Conservation (phyloP, 2,888 invertebrate genomes). For the Chymomyza procnemis region DNA sequence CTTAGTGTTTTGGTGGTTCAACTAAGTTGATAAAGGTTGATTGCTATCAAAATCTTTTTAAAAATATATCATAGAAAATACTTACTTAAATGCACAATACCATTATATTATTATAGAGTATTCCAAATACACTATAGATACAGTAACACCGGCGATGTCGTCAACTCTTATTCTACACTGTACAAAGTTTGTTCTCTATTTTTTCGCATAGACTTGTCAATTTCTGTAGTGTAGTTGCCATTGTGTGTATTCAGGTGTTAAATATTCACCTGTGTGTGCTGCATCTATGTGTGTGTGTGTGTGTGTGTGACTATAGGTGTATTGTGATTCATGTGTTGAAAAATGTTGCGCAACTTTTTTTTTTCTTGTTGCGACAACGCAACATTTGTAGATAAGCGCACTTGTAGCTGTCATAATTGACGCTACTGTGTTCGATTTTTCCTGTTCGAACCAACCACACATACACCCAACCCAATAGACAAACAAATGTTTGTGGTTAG, state of each 20-base stretch:
- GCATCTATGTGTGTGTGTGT: too few relatives aligned
- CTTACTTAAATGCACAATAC: too few relatives aligned
- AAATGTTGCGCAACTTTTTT: slow-evolving; percentile 43
- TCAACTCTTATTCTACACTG: background rate
- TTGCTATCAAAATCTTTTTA: too few relatives aligned
- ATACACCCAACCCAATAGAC: slow-evolving; percentile 1
- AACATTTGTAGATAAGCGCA: slow-evolving; percentile 45
- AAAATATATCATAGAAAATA: too few relatives aligned
- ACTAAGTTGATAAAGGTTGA: too few relatives aligned
- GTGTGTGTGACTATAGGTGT: too few relatives aligned
- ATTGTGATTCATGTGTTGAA: background rate
- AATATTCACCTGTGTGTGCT: background rate
- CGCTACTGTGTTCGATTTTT: background rate
- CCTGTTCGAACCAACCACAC: slow-evolving; percentile 10
- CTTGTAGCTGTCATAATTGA: slow-evolving; percentile 30
- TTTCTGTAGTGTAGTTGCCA: background rate
- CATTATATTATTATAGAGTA: too few relatives aligned
- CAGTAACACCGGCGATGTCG: background rate
- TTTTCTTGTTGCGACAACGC: slow-evolving; percentile 10
- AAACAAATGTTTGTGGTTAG: slow-evolving; percentile 13
- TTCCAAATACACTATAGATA: background rate
- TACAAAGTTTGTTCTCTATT: background rate
- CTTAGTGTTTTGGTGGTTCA: too few relatives aligned
- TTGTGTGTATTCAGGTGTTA: background rate
- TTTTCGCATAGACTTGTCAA: background rate